A percentile compares a stretch with the other conserved stretches of the same genome.
Evolutionary conservation across 2,888 invertebrate genomes (phyloP).

Genomic region (Mesorhabditis belari): DNA sequence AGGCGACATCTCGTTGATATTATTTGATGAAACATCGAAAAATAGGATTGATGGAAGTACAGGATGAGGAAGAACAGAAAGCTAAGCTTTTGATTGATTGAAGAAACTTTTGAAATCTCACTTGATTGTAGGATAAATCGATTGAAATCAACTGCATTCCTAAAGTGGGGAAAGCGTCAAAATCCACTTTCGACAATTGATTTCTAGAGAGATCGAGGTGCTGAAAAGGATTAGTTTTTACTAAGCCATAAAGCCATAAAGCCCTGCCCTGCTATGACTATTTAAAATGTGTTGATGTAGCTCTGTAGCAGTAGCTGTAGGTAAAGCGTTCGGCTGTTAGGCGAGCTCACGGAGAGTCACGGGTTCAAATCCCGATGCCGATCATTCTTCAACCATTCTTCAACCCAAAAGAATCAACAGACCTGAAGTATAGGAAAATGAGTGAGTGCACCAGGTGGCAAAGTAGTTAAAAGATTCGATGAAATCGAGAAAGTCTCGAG

Average conservation of each 20-base stretch:
- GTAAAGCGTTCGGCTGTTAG: no score
- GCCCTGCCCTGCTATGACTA: no score
- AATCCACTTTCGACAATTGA: conserved; percentile 25
- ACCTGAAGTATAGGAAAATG: conserved; percentile 14
- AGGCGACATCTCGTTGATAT: conserved; percentile 25
- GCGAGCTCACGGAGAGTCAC: no score
- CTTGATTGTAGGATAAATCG: conserved; percentile 25
- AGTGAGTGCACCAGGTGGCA: conserved; percentile 30
- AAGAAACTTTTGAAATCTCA: not conserved
- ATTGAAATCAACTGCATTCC: conserved; percentile 28
- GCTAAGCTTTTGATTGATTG: not conserved
- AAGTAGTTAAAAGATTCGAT: conserved; percentile 31
- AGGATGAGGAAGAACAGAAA: conserved; percentile 31
- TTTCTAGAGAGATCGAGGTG: conserved; percentile 41
- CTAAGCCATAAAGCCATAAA: no score
- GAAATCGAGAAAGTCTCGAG: conserved; percentile 38
- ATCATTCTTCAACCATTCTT: no score
- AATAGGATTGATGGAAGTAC: conserved; percentile 40
- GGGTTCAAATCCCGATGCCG: no score
- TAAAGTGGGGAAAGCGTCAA: conserved; percentile 27
- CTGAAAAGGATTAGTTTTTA: conserved; percentile 19
- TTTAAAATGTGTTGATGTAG: no score
- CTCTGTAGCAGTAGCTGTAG: no score
- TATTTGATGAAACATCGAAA: conserved; percentile 38
- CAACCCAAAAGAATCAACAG: no score